phyloP scores from a whole-genome alignment of 2,888 invertebrate genomes.

The Temnothorax ravouxi region DNA sequence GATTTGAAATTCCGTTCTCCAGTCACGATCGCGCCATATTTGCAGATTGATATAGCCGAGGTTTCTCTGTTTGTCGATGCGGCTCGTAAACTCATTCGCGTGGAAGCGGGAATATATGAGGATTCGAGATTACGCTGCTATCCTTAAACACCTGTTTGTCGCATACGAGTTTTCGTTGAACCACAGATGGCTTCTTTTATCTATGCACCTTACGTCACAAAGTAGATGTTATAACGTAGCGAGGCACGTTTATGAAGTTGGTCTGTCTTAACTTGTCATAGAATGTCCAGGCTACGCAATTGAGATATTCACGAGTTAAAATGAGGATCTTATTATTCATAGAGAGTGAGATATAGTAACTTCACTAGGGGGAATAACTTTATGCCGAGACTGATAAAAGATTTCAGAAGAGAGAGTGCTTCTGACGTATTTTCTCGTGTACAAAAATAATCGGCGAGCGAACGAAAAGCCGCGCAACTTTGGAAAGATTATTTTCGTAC shows the following conservation, averaged over 20 bases:
- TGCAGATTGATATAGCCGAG: constrained; percentile 31
- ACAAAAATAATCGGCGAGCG: constrained; percentile 15
- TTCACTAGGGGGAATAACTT: neutral
- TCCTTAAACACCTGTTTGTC: neutral
- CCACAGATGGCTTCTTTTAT: neutral
- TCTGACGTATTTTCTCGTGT: too few species aligned
- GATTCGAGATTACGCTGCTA: neutral
- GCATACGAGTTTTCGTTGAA: neutral
- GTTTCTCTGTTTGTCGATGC: neutral
- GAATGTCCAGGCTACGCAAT: constrained; percentile 7
- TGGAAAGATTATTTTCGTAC: neutral
- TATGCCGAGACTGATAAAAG: neutral
- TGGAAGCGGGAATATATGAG: neutral
- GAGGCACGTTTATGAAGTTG: neutral
- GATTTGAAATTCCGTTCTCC: constrained; percentile 29
- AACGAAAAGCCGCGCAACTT: neutral
- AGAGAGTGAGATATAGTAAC: constrained; percentile 6
- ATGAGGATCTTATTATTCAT: constrained; percentile 25
- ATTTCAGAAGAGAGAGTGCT: neutral
- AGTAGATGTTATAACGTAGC: neutral
- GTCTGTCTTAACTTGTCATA: neutral
- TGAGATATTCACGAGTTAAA: constrained; percentile 43
- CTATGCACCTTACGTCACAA: neutral
- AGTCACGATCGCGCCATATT: neutral
- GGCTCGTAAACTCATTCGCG: constrained; percentile 14